Evolutionary conservation across 2,888 invertebrate genomes (phyloP).

Genomic region (Carterocephalus palaemon): DNA sequence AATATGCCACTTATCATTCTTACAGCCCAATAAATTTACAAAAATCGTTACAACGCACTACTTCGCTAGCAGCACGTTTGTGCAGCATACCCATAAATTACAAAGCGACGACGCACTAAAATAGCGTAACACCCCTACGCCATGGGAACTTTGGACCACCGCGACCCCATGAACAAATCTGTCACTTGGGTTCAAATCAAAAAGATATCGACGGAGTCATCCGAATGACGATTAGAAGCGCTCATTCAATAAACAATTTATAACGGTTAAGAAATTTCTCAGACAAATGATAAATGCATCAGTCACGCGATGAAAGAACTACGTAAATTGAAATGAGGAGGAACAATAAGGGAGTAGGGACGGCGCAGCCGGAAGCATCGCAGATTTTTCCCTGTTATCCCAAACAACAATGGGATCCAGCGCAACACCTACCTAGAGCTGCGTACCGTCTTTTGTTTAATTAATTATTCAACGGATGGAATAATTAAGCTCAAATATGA

Average conservation of each 20-base stretch:
- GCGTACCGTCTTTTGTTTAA: constrained; percentile 65
- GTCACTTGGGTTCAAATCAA: constrained; percentile 63
- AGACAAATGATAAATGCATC: constrained; percentile 65
- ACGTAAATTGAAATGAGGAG: constrained; percentile 58
- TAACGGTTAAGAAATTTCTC: constrained; percentile 55
- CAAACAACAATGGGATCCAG: constrained; percentile 60
- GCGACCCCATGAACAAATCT: constrained; percentile 62
- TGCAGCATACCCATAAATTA: constrained; percentile 72
- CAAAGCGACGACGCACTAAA: constrained; percentile 69
- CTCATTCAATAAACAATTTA: constrained; percentile 72
- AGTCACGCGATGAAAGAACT: constrained; percentile 60
- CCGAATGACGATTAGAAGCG: constrained; percentile 63
- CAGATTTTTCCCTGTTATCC: constrained; percentile 68
- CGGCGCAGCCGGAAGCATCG: constrained; percentile 57
- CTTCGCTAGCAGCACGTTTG: constrained; percentile 67
- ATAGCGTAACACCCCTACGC: constrained; percentile 74
- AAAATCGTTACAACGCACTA: constrained; percentile 54
- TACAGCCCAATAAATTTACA: constrained; percentile 58
- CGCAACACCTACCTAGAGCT: constrained; percentile 57
- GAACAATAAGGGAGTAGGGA: constrained; percentile 55
- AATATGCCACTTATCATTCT: constrained; percentile 46
- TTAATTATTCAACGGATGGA: constrained; percentile 69
- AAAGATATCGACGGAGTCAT: constrained; percentile 65
- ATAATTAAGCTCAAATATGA: constrained; percentile 68
- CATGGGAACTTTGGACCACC: constrained; percentile 64